phyloP scores from a whole-genome alignment of 2,113 vertebrate genomes.

The Pungitius pungitius region DNA sequence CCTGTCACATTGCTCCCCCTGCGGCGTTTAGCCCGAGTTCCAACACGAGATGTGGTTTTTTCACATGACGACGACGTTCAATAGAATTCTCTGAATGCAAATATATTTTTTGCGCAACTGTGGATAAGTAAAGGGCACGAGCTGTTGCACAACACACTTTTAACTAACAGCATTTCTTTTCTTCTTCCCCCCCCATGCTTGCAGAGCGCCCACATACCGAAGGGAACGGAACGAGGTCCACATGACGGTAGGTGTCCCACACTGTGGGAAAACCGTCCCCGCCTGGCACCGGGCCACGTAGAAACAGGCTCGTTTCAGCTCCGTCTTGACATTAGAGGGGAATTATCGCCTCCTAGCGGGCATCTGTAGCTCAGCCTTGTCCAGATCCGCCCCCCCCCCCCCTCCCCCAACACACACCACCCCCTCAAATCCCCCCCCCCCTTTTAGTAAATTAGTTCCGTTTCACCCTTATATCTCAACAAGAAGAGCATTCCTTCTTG shows the following conservation, averaged over 20 bases:
- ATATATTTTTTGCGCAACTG: slow-evolving; percentile 48
- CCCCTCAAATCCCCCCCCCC: no score
- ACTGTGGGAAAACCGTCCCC: slow-evolving; percentile 69
- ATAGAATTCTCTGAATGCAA: slow-evolving; percentile 52
- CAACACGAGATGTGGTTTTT: slow-evolving; percentile 17
- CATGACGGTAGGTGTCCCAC: slow-evolving; percentile 80
- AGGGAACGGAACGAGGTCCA: slow-evolving; percentile 74
- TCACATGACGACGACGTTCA: slow-evolving; percentile 5
- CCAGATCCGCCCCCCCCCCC: background rate
- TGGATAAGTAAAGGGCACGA: slow-evolving; percentile 43
- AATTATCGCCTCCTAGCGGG: slow-evolving; percentile 67
- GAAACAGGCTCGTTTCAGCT: slow-evolving; percentile 42
- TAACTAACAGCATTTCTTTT: slow-evolving; percentile 40
- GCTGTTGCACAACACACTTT: slow-evolving; percentile 49
- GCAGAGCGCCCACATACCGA: slow-evolving; percentile 84
- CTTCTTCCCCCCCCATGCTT: slow-evolving; percentile 18
- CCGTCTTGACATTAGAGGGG: slow-evolving; percentile 59
- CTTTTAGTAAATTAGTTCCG: background rate
- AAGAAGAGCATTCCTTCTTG: slow-evolving; percentile 15
- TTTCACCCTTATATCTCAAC: slow-evolving; percentile 30
- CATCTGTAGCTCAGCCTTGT: background rate
- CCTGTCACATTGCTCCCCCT: background rate
- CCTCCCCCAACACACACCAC: background rate
- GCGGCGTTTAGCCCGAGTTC: no score
- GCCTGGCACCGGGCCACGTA: slow-evolving; percentile 54